Conservation (phyloP, 2,888 invertebrate genomes). For the Acleris sparsana region DNA sequence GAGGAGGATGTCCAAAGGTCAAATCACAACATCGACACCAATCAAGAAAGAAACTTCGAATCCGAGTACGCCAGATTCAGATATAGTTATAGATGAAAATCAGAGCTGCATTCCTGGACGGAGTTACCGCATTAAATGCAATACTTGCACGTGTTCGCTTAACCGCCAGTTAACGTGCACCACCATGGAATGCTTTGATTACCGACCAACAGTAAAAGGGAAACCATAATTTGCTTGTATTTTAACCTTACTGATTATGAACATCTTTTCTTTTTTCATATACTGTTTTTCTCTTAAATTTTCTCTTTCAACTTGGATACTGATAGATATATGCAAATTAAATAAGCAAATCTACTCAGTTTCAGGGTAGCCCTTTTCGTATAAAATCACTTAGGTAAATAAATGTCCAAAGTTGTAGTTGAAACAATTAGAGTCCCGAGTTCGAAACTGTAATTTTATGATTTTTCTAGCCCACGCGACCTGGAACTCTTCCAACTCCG, state of each 20-base stretch:
- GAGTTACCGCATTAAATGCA: constrained; percentile 56
- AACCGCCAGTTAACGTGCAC: constrained; percentile 50
- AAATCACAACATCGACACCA: background rate
- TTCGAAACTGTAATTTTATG: background rate
- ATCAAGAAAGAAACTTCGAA: constrained; percentile 1
- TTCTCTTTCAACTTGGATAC: no score
- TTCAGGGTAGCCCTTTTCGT: no score
- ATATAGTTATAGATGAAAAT: constrained; percentile 38
- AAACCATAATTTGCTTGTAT: no score
- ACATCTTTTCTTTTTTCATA: no score
- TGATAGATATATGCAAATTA: no score
- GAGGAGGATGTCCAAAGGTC: background rate
- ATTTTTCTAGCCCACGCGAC: background rate
- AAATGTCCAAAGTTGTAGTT: no score
- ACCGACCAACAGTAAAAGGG: no score
- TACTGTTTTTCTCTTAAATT: no score
- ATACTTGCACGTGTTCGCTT: constrained; percentile 53
- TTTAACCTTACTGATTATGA: no score
- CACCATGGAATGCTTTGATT: constrained; percentile 52
- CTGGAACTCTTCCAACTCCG: background rate
- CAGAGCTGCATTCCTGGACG: constrained; percentile 49
- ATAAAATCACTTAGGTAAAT: no score
- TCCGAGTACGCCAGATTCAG: constrained; percentile 40
- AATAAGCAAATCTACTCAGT: no score
- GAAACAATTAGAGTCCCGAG: no score